phyloP scores from a whole-genome alignment of 2,113 vertebrate species.

The Strix uralensis region DNA sequence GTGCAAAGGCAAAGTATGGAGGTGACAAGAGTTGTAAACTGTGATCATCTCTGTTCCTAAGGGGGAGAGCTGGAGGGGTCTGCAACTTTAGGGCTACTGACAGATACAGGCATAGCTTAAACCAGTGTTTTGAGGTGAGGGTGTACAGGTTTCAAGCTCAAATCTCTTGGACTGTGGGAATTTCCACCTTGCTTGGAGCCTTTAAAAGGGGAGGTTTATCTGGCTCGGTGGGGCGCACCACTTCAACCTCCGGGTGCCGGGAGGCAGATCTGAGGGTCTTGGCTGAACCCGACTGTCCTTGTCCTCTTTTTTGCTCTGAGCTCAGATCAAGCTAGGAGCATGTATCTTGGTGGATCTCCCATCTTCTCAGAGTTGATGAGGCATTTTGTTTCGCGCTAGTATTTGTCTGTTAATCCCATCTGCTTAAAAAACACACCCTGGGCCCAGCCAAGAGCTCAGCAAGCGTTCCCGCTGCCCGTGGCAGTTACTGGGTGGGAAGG shows the following conservation, averaged over 20 bases:
- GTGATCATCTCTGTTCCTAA: fast-evolving
- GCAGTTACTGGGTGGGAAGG: not conserved
- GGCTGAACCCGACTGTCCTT: fast-evolving
- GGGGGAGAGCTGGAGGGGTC: not conserved
- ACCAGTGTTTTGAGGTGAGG: not conserved
- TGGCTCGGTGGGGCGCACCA: not conserved
- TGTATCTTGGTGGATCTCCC: not conserved
- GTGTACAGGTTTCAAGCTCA: not conserved
- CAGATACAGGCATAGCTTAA: not conserved
- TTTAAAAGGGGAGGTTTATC: not conserved
- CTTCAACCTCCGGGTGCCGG: not conserved
- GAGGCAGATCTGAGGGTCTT: not conserved
- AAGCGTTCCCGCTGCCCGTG: fast-evolving
- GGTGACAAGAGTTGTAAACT: not conserved
- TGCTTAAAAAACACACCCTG: fast-evolving
- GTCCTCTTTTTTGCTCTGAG: fast-evolving
- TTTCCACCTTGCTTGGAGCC: not conserved
- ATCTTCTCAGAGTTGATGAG: not conserved
- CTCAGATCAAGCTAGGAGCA: fast-evolving
- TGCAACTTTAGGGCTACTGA: not conserved
- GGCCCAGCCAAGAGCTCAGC: not conserved
- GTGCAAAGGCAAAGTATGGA: not conserved
- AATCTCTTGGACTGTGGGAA: not conserved
- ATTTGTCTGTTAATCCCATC: not conserved
- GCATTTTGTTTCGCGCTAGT: not conserved